A percentile compares a stretch with the other conserved stretches of the same genome.
Conservation (phyloP, 2,113 vertebrate species). For the Halichoeres trimaculatus region DNA sequence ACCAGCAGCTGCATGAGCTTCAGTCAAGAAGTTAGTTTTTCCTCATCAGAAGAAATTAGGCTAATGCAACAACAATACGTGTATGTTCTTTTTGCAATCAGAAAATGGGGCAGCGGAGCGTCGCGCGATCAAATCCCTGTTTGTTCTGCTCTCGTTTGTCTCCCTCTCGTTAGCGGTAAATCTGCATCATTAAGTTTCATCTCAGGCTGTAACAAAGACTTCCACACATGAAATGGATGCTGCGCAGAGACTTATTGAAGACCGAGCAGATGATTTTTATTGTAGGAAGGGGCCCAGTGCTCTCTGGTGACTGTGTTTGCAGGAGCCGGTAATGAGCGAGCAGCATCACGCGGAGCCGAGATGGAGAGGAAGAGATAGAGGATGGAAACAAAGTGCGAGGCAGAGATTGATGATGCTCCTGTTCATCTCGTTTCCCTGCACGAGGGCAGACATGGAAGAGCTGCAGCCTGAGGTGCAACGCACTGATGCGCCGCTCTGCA, state of each 20-base stretch:
- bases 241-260: slow-evolving; percentile 42
- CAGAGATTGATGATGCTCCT: slow-evolving; percentile 70
- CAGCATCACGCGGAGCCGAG: slow-evolving; percentile 44
- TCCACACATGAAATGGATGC: slow-evolving; percentile 55
- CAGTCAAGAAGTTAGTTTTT: slow-evolving; percentile 46
- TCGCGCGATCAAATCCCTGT: slow-evolving; percentile 54
- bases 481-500: slow-evolving; percentile 25
- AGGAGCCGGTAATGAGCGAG: slow-evolving; percentile 72
- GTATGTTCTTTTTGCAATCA: slow-evolving; percentile 38
- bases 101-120: slow-evolving; percentile 65
- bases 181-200: slow-evolving; percentile 73
- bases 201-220: slow-evolving; percentile 63
- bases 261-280: slow-evolving; percentile 47
- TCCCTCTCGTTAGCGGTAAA: slow-evolving; percentile 73
- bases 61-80: slow-evolving; percentile 46
- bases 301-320: slow-evolving; percentile 44
- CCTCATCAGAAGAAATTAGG: slow-evolving; percentile 44
- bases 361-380: slow-evolving; percentile 42
- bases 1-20: background rate
- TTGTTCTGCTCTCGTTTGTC: slow-evolving; percentile 68
- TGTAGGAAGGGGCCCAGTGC: slow-evolving; percentile 1
- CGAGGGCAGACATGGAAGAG: slow-evolving; percentile 39
- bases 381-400: slow-evolving; percentile 57
- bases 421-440: slow-evolving; percentile 60
- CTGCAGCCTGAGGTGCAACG: slow-evolving; percentile 28